A percentile compares a stretch with the other conserved stretches of the same genome.
phyloP scores from a whole-genome alignment of 2,888 invertebrate genomes.

The Diarsia mendica region DNA sequence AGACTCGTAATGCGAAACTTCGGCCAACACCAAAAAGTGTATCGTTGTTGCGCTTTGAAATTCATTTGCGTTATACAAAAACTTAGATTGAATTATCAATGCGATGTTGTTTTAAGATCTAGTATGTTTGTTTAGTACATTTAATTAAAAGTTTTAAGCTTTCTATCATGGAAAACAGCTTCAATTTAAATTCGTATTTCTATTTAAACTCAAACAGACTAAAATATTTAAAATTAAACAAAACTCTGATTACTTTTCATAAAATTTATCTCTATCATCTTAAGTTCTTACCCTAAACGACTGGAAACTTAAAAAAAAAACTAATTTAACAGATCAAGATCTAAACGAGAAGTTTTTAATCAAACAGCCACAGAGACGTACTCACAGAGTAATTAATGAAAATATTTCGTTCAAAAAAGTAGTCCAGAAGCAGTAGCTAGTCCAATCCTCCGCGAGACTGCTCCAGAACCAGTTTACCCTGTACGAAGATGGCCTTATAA shows the following conservation, averaged over 20 bases:
- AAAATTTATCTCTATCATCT: neutral
- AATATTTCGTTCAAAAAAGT: conserved; percentile 63
- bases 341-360: conserved; percentile 58
- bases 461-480: conserved; percentile 73
- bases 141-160: conserved; percentile 8
- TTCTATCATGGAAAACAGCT: neutral
- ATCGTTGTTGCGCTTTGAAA: conserved; percentile 10
- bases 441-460: conserved; percentile 62
- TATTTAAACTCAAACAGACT: neutral
- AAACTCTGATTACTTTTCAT: neutral
- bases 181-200: neutral
- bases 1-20: conserved; percentile 61
- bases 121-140: neutral
- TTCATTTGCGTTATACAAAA: conserved; percentile 27
- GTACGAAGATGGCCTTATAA: conserved; percentile 76
- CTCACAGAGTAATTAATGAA: conserved; percentile 62
- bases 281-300: conserved; percentile 3
- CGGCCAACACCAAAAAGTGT: conserved; percentile 19
- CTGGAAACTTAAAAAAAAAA: conserved; percentile 21
- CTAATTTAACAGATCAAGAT: conserved; percentile 22
- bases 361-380: conserved; percentile 46
- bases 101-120: neutral
- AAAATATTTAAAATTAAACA: conserved; percentile 13
- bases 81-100: conserved; percentile 19
- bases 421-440: conserved; percentile 64